These are phyloP conservation scores for Lipophrys pholis DNA, from an alignment of 2,113 vertebrate genomes.

Conservation along the genomic window DNA sequence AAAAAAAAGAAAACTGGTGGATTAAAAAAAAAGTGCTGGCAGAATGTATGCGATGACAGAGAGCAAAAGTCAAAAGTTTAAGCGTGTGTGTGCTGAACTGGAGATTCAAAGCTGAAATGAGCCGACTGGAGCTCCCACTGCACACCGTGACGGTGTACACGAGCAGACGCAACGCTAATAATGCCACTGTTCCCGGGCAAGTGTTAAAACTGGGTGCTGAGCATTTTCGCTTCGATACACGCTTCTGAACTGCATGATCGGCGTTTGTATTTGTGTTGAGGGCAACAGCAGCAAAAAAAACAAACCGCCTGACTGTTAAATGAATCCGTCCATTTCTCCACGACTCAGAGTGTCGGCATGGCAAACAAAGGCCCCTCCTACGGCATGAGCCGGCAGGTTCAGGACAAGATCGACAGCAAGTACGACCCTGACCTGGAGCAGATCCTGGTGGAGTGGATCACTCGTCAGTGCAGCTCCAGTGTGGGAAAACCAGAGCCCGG, in stretches of 20 bases:
- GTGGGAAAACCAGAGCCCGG: conserved; percentile 89
- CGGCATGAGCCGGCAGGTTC: conserved; percentile 94
- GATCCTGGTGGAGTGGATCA: conserved; percentile 94
- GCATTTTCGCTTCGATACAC: conserved; percentile 63
- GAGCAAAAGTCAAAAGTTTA: conserved; percentile 13
- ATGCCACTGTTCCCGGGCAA: conserved; percentile 22
- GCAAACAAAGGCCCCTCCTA: conserved; percentile 97
- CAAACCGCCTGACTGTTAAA: not conserved
- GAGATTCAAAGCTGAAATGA: conserved; percentile 32
- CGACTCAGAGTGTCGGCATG: conserved; percentile 84
- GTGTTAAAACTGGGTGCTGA: conserved; percentile 29
- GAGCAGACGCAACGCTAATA: conserved; percentile 58
- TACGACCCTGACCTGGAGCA: conserved; percentile 94
- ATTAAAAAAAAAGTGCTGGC: conserved; percentile 43
- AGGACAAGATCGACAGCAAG: conserved; percentile 97
- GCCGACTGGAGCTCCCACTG: conserved; percentile 65
- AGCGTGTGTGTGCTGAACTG: not conserved
- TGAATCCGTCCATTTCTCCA: not conserved
- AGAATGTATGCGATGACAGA: conserved; percentile 47
- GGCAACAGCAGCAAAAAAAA: no score
- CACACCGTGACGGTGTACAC: conserved; percentile 64
- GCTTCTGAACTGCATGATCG: conserved; percentile 71
- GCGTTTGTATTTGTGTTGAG: conserved; percentile 17
- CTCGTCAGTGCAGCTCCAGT: conserved; percentile 85
- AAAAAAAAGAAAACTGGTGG: conserved; percentile 6